Evolutionary conservation across 1,140 invertebrate genomes (phyloP).

Genomic region (silkworm (Bombyx mori)): ASM3026992v2 NC_085125.1:6482001-6482500

Average conservation of each 20-base stretch:
- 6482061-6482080: no score
- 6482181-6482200: conserved; percentile 1
- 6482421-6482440: conserved; percentile 5
- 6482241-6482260: conserved; percentile 45
- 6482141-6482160: conserved; percentile 7
- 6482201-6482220: conserved; percentile 22
- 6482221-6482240: conserved; percentile 16
- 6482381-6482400: conserved; percentile 23
- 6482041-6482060: no score
- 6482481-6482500: no score
- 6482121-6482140: conserved; percentile 17
- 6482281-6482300: conserved; percentile 66
- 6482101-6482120: not conserved
- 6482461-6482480: no score
- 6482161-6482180: conserved; percentile 3
- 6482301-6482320: conserved; percentile 55
- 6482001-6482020: no score
- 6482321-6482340: conserved; percentile 15
- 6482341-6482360: conserved; percentile 33
- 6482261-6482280: conserved; percentile 58
- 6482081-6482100: not conserved
- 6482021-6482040: no score
- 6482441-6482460: no score
- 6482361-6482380: conserved; percentile 36
- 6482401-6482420: conserved; percentile 41